Conservation (phyloP, 37 sponge, comb jelly and placozoan genomes). For the Lycopodina hypogea region DNA sequence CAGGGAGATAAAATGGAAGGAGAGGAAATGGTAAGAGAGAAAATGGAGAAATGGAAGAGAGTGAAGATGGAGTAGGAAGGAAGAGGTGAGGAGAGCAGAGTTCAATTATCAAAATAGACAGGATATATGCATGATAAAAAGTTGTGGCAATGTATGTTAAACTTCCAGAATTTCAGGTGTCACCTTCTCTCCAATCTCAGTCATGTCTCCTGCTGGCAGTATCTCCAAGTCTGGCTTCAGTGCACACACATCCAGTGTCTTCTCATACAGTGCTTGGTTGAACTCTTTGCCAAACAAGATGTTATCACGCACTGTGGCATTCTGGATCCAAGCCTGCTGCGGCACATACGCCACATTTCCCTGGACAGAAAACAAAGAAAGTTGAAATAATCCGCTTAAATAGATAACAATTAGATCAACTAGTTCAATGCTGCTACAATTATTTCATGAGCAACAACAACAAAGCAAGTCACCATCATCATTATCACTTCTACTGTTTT, state of each 20-base stretch:
- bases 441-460: no score
- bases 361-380: constrained; percentile 43
- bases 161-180: no score
- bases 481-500: no score
- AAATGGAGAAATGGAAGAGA: not conserved
- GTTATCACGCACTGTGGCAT: constrained; percentile 89
- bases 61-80: not conserved
- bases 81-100: not conserved
- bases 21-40: not conserved
- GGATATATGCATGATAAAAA: no score
- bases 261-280: constrained; percentile 52
- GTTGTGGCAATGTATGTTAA: no score
- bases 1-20: not conserved
- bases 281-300: constrained; percentile 83
- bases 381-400: no score
- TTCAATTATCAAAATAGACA: no score
- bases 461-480: no score
- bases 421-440: no score
- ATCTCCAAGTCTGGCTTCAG: constrained; percentile 91
- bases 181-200: constrained; percentile 99
- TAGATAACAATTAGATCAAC: no score
- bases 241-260: constrained; percentile 80
- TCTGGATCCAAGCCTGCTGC: constrained; percentile 98
- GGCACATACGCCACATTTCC: constrained; percentile 94
- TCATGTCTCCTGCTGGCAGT: constrained; percentile 93